Evolutionary conservation across 2,797 vertebrate species (phyloP).

Genomic region (Okamejei kenojei): DNA sequence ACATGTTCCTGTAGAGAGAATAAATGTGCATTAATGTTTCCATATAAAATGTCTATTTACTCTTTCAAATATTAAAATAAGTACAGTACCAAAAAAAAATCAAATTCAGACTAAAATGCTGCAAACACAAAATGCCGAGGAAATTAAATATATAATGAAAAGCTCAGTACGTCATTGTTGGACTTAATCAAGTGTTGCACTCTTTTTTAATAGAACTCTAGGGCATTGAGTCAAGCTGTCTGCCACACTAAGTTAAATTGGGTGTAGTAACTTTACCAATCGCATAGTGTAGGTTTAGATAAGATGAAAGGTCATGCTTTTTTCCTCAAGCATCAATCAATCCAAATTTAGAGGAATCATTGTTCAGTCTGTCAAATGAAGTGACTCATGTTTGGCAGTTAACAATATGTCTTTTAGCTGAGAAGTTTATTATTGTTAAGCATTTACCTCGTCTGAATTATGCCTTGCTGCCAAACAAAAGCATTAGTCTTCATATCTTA

Average conservation of each 20-base stretch:
- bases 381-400: slow-evolving; percentile 12
- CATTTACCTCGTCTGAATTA: slow-evolving; percentile 9
- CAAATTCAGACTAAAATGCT: not conserved
- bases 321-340: not conserved
- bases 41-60: not conserved
- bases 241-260: not conserved
- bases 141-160: not conserved
- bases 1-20: no score
- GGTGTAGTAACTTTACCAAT: not conserved
- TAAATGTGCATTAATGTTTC: not conserved
- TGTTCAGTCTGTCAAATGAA: not conserved
- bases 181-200: not conserved
- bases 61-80: not conserved
- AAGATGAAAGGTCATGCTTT: not conserved
- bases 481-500: not conserved
- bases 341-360: not conserved
- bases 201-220: not conserved
- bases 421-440: slow-evolving; percentile 19
- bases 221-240: not conserved
- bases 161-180: not conserved
- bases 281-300: not conserved
- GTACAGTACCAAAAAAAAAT: not conserved
- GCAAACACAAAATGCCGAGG: not conserved
- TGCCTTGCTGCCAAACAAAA: not conserved
- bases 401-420: slow-evolving; percentile 22